phyloP scores from a whole-genome alignment of 2,888 invertebrate genomes.

The Diogma glabrata region DNA sequence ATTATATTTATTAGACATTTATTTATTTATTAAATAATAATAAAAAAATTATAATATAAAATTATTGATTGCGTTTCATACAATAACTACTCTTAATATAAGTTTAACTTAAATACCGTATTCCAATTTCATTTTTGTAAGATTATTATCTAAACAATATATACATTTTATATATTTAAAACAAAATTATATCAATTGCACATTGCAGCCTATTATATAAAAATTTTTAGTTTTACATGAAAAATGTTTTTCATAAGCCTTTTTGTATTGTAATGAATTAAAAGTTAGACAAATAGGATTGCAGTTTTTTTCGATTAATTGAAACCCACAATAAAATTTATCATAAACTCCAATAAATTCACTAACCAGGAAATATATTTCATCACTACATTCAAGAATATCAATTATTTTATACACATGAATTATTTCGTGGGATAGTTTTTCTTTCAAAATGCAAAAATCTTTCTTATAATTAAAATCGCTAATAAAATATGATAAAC shows the following conservation, averaged over 20 bases:
- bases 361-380: background rate
- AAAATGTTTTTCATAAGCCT: background rate
- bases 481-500: background rate
- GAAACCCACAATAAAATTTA: conserved; percentile 1
- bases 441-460: conserved; percentile 2
- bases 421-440: background rate
- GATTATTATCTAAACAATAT: no score
- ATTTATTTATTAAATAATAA: no score
- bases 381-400: background rate
- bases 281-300: conserved; percentile 1
- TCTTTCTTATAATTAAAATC: background rate
- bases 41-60: no score
- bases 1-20: no score
- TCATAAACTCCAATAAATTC: conserved; percentile 1
- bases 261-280: background rate
- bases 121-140: no score
- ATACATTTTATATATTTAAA: no score
- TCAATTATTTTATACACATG: conserved; percentile 1
- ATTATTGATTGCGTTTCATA: no score
- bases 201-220: background rate
- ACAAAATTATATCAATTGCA: background rate
- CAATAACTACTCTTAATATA: no score
- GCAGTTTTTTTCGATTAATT: conserved; percentile 1
- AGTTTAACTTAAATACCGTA: no score
- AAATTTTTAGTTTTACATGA: background rate